These are phyloP conservation scores for Dinocampus coccinellae DNA, from an alignment of 2,888 invertebrate genomes.

Conservation along the genomic window DNA sequence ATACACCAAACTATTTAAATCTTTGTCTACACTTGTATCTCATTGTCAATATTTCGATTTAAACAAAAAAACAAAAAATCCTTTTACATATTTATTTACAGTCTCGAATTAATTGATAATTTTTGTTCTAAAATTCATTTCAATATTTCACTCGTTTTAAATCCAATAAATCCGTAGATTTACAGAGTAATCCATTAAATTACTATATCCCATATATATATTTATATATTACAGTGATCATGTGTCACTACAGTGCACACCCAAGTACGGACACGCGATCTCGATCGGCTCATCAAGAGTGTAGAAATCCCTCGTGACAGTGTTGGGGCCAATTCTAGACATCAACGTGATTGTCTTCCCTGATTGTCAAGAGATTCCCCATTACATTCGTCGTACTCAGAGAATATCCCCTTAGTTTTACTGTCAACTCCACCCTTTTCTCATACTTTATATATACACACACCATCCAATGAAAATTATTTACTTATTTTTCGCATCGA, in stretches of 20 bases:
- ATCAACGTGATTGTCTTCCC: slow-evolving; percentile 69
- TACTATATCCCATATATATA: not conserved
- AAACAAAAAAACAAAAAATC: too few relatives aligned
- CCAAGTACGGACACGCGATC: slow-evolving; percentile 53
- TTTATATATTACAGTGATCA: not conserved
- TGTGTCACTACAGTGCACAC: slow-evolving; percentile 24
- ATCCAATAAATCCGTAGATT: too few relatives aligned
- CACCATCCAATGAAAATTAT: too few relatives aligned
- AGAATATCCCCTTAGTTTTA: slow-evolving; percentile 35
- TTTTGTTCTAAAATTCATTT: too few relatives aligned
- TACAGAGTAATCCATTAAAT: too few relatives aligned
- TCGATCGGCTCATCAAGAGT: slow-evolving; percentile 68
- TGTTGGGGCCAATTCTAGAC: slow-evolving; percentile 65
- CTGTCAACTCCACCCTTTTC: slow-evolving; percentile 34
- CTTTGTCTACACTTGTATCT: too few relatives aligned
- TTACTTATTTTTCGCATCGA: too few relatives aligned
- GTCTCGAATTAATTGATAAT: too few relatives aligned
- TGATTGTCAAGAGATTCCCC: slow-evolving; percentile 65
- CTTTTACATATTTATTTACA: too few relatives aligned
- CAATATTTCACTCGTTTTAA: too few relatives aligned
- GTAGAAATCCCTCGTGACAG: slow-evolving; percentile 67
- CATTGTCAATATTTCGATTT: too few relatives aligned
- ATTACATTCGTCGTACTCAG: slow-evolving; percentile 56
- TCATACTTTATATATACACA: slow-evolving; percentile 15
- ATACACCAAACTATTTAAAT: not conserved